Conservation (phyloP, 1,140 invertebrate species). For the Paraescarpia echinospica region DNA sequence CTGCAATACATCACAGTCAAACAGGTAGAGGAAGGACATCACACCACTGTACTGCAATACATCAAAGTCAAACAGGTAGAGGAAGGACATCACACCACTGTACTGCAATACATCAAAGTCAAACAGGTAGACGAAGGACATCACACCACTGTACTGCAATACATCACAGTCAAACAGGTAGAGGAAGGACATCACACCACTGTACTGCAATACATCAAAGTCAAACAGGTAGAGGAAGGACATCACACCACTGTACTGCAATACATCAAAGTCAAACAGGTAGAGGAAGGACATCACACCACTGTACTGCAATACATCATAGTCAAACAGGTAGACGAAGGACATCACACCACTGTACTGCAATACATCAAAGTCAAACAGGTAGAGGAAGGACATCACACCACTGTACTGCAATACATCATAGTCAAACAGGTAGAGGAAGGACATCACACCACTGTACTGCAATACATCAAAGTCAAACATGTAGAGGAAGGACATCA, state of each 20-base stretch:
- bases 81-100: neutral
- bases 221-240: too few species aligned
- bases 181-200: neutral
- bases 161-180: neutral
- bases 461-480: too few species aligned
- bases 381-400: neutral
- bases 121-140: neutral
- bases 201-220: too few species aligned
- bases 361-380: too few species aligned
- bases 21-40: too few species aligned
- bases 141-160: neutral
- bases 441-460: too few species aligned
- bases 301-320: neutral
- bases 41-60: neutral
- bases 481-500: too few species aligned
- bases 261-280: neutral
- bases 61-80: neutral
- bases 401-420: neutral
- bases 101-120: neutral
- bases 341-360: too few species aligned
- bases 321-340: too few species aligned
- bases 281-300: neutral
- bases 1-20: too few species aligned
- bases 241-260: too few species aligned
- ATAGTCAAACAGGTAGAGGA: too few species aligned